Evolutionary conservation across 2,888 invertebrate species (phyloP).

Genomic region (Oscheius myriophilus): DNA sequence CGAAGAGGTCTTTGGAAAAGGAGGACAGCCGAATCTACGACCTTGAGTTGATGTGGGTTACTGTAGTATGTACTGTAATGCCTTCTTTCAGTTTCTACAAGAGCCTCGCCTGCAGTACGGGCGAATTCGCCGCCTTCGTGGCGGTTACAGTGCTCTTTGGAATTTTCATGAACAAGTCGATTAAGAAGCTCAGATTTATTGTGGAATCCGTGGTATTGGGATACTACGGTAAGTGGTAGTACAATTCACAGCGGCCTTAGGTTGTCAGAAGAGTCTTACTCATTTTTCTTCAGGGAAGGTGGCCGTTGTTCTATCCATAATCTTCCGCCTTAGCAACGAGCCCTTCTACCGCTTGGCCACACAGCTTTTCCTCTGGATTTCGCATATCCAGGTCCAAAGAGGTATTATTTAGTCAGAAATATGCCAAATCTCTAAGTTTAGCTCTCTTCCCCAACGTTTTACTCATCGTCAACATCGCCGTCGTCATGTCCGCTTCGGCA

Average conservation of each 20-base stretch:
- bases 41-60: slow-evolving; percentile 68
- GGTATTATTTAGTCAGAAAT: slow-evolving; percentile 33
- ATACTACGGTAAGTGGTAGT: slow-evolving; percentile 53
- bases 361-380: slow-evolving; percentile 68
- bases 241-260: background rate
- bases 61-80: background rate
- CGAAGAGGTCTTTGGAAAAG: slow-evolving; percentile 48
- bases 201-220: slow-evolving; percentile 50
- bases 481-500: slow-evolving; percentile 26
- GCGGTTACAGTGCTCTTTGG: slow-evolving; percentile 34
- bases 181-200: slow-evolving; percentile 20
- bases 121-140: slow-evolving; percentile 39
- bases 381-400: slow-evolving; percentile 66
- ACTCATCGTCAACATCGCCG: slow-evolving; percentile 21
- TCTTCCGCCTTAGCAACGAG: slow-evolving; percentile 60
- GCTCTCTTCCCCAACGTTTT: slow-evolving; percentile 34
- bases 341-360: slow-evolving; percentile 54
- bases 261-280: background rate
- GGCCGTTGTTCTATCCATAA: slow-evolving; percentile 63
- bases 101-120: slow-evolving; percentile 36
- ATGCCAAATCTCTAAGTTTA: background rate
- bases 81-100: slow-evolving; percentile 44
- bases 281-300: slow-evolving; percentile 55
- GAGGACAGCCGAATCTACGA: slow-evolving; percentile 67
- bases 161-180: background rate